Evolutionary conservation across 2,888 invertebrate species (phyloP).

Genomic region (Erynnis tages): DNA sequence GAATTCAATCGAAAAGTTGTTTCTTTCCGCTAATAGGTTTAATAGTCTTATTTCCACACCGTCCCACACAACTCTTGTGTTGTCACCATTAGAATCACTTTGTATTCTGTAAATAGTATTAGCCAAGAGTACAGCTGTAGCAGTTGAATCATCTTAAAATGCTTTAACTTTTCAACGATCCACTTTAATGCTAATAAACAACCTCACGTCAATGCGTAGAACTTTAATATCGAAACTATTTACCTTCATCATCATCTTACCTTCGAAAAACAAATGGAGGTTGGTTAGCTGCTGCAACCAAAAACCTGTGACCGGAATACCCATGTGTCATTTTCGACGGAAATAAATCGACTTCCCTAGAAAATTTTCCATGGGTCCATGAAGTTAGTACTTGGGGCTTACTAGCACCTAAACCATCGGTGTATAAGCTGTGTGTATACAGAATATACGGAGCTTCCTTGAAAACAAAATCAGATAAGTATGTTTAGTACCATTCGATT

Average conservation of each 20-base stretch:
- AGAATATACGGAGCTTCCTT: constrained; percentile 87
- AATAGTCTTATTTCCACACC: constrained; percentile 88
- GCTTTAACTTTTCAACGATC: neutral
- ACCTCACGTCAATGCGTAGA: too few species aligned
- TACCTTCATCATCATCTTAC: constrained; percentile 47
- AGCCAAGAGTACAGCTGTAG: too few species aligned
- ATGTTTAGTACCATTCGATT: too few species aligned
- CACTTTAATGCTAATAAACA: neutral
- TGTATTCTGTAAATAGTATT: constrained; percentile 49
- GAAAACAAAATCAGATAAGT: constrained; percentile 22
- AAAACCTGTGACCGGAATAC: constrained; percentile 88
- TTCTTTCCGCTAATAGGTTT: constrained; percentile 80
- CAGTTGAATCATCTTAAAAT: neutral
- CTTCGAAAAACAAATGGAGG: constrained; percentile 87
- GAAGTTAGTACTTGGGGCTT: constrained; percentile 85
- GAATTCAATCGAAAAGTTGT: constrained; percentile 88
- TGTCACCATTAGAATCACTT: constrained; percentile 70
- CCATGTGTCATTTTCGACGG: constrained; percentile 85
- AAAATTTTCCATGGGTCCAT: constrained; percentile 84
- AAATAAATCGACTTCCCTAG: constrained; percentile 84
- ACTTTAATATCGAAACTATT: too few species aligned
- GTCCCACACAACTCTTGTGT: constrained; percentile 82
- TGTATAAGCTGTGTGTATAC: constrained; percentile 87
- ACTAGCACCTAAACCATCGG: constrained; percentile 88
- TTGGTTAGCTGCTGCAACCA: constrained; percentile 85